These are phyloP conservation scores for Chaetodon trifasciatus DNA, from an alignment of 2,797 vertebrate species.

Conservation along the genomic window DNA sequence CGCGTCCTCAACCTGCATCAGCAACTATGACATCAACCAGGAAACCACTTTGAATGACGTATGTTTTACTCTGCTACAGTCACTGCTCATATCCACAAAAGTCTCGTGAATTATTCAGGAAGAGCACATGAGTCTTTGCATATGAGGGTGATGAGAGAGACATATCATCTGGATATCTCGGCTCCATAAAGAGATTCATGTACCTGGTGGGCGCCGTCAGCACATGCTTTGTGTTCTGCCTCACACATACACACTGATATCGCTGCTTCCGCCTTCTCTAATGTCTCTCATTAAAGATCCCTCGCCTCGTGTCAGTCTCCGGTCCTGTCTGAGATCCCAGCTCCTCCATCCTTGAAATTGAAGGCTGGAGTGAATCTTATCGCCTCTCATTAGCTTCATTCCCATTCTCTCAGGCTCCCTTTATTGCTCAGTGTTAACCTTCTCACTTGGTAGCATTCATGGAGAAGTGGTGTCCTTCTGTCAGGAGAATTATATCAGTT, in stretches of 20 bases:
- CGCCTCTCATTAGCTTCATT: slow-evolving; percentile 86
- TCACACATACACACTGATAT: slow-evolving; percentile 62
- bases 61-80: slow-evolving; percentile 36
- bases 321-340: slow-evolving; percentile 74
- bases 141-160: slow-evolving; percentile 14
- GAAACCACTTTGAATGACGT: slow-evolving; percentile 14
- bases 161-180: slow-evolving; percentile 37
- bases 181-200: slow-evolving; percentile 48
- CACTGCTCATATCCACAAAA: background rate
- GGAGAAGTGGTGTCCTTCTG: slow-evolving; percentile 68
- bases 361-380: slow-evolving; percentile 85
- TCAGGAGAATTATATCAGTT: slow-evolving; percentile 70
- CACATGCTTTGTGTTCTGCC: slow-evolving; percentile 62
- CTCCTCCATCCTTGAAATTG: slow-evolving; percentile 85
- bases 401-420: slow-evolving; percentile 75
- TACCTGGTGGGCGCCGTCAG: slow-evolving; percentile 56
- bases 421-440: slow-evolving; percentile 84
- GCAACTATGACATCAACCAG: slow-evolving; percentile 26
- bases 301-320: slow-evolving; percentile 66
- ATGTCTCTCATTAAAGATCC: slow-evolving; percentile 80
- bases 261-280: slow-evolving; percentile 63
- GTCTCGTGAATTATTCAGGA: slow-evolving; percentile 38
- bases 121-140: slow-evolving; percentile 29
- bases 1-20: slow-evolving; percentile 42
- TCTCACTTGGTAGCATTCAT: slow-evolving; percentile 75